A percentile compares a stretch with the other conserved stretches of the same genome.
Conservation (phyloP, 2,888 invertebrate genomes). For the Lasioglossum pauxillum region DNA sequence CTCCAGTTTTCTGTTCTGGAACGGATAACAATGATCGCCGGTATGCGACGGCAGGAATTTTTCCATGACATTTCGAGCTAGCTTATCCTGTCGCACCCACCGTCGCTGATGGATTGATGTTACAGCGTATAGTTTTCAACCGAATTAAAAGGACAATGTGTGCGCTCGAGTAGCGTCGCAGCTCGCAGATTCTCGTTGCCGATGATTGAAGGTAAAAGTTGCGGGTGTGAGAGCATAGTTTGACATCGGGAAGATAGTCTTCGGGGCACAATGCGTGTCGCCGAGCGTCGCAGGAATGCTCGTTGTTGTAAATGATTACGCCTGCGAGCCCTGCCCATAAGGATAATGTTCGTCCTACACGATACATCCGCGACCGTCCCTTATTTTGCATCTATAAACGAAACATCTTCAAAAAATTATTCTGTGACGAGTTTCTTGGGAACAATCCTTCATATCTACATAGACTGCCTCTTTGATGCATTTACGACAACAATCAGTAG, state of each 20-base stretch:
- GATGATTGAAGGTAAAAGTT: slow-evolving; percentile 15
- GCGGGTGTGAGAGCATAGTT: not conserved
- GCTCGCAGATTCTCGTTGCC: not conserved
- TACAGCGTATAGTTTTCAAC: not conserved
- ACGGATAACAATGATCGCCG: not conserved
- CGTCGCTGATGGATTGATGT: slow-evolving; percentile 9
- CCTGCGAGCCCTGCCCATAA: not conserved
- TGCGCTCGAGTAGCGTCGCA: not conserved
- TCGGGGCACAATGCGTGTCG: slow-evolving; percentile 4
- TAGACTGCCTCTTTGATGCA: not conserved
- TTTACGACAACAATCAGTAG: not conserved
- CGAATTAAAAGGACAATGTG: not conserved
- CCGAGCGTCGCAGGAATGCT: not conserved
- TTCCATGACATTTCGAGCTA: not conserved
- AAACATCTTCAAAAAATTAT: not conserved
- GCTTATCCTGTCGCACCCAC: not conserved
- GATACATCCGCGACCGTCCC: not conserved
- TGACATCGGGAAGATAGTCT: not conserved
- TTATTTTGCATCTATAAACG: not conserved
- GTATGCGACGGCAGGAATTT: not conserved
- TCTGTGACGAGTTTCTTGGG: not conserved
- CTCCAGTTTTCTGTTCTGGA: not conserved
- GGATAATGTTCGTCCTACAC: not conserved
- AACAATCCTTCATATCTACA: not conserved
- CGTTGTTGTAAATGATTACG: slow-evolving; percentile 13